Base-by-base conservation (phyloP, 30 jellyfish, hydroid and myxozoan species). In the Hydractinia symbiolongicarpus region DNA sequence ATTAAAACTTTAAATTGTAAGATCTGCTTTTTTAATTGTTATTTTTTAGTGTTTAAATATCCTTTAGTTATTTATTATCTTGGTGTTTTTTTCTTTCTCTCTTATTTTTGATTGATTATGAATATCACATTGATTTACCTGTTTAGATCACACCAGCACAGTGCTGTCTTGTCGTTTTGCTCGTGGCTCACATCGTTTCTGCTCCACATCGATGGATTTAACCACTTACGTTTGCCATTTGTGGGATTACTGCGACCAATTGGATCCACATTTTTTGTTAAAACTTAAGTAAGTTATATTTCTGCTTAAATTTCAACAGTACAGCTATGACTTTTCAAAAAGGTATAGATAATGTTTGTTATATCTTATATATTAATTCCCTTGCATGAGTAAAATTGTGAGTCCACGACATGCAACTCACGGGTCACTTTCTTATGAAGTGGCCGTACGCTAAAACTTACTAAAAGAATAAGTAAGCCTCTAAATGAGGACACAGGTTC, bases 151-250 rank as follows among this genome's bases (percentile, higher is more conserved):
- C 88, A 77, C 67, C 66, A 84, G 84, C 66, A 93, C 99, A 10
- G 95, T 93, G 62, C 66, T 90, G 19, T 76, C 94, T 58, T 87
- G 96, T 54, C 88, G 95, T 19, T 93, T 93, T 69, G 76, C 99
- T 5, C 86, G 79, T 19, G 44, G 64, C 64, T 20, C 79, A 30
- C 88, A 93, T 84, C 96, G 94, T 52, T 87, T 93, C 75, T 87
- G 96, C 81, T 57, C 94, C 10, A 76, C 99, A 15, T 88, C 96
- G 5, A 72, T 93, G 95, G 99, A 93, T 71, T 78, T 54, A 51
- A 73, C 96, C 7, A 76, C 91, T 4, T 81, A 61, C 40, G 79
- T 93, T 49, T 67, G 80, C 49, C 95, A 87, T 76, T 79, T 93
- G 88, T 87, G 61, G 76, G 85, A 93, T 72, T 93, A 93, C 64